A percentile compares a stretch with the other conserved stretches of the same genome.
Evolutionary conservation across 1,140 invertebrate genomes (phyloP).

Genomic region (Scaptomyza montana): DNA sequence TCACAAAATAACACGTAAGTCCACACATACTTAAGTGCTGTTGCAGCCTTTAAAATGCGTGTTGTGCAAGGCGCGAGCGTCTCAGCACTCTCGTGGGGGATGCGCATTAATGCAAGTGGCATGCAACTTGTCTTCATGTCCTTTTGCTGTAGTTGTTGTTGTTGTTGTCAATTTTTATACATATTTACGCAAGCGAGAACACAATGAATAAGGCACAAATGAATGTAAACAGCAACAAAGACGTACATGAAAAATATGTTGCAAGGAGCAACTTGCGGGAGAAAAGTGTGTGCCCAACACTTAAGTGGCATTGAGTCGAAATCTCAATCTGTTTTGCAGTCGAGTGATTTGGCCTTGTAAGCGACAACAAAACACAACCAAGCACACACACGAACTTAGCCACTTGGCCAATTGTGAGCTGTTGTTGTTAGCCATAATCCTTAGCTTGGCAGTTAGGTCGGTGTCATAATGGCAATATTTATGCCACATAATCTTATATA

Average conservation of each 20-base stretch:
- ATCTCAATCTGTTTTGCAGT: slow-evolving; percentile 70
- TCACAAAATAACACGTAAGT: not conserved
- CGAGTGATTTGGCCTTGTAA: slow-evolving; percentile 65
- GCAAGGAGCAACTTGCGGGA: not conserved
- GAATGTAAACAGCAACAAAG: slow-evolving; percentile 30
- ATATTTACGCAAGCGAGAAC: slow-evolving; percentile 44
- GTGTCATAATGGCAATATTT: slow-evolving; percentile 36
- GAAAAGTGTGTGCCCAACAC: slow-evolving; percentile 40
- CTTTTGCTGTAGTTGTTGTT: slow-evolving; percentile 16
- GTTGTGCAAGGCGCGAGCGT: slow-evolving; percentile 1
- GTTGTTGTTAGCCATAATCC: slow-evolving; percentile 3
- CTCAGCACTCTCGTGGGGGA: slow-evolving; percentile 9
- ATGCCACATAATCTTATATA: slow-evolving; percentile 32
- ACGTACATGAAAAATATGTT: slow-evolving; percentile 33
- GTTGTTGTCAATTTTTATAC: slow-evolving; percentile 36
- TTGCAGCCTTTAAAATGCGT: slow-evolving; percentile 18
- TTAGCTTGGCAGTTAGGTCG: slow-evolving; percentile 15
- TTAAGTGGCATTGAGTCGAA: slow-evolving; percentile 72
- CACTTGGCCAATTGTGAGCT: slow-evolving; percentile 14
- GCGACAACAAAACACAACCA: slow-evolving; percentile 9
- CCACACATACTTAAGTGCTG: slow-evolving; percentile 15
- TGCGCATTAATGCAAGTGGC: slow-evolving; percentile 21
- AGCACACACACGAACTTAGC: not conserved
- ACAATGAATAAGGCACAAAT: slow-evolving; percentile 46
- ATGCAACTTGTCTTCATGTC: slow-evolving; percentile 26